Evolutionary conservation across 1,140 invertebrate species (phyloP).

Genomic region (Phocides pigmalion): DNA sequence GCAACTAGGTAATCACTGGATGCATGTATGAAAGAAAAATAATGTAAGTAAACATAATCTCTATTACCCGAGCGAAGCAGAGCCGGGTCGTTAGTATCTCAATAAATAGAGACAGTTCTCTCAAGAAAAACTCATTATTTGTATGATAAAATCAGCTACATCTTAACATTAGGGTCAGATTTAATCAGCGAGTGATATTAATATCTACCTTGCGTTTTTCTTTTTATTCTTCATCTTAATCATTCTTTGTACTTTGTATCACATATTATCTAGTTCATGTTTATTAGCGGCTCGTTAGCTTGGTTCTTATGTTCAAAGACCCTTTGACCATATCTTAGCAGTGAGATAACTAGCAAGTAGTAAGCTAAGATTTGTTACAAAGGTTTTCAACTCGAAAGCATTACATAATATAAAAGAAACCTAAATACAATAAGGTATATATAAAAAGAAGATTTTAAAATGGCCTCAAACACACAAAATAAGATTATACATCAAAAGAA

Average conservation of each 20-base stretch:
- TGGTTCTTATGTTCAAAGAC: not conserved
- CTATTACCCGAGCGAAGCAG: too few species aligned
- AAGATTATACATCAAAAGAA: too few species aligned
- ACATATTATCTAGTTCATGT: not conserved
- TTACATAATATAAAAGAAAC: too few species aligned
- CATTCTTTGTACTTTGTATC: constrained; percentile 9
- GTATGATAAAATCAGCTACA: not conserved
- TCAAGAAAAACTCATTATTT: not conserved
- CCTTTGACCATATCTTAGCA: not conserved
- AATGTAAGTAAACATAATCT: too few species aligned
- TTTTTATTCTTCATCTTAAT: not conserved
- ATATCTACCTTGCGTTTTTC: not conserved
- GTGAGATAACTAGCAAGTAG: not conserved
- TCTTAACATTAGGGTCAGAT: constrained; percentile 15
- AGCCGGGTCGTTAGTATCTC: too few species aligned
- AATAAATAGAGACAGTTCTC: not conserved
- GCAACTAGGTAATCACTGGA: too few species aligned
- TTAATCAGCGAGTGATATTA: constrained; percentile 19
- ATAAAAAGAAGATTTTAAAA: too few species aligned
- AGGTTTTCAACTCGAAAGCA: too few species aligned
- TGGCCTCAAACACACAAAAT: too few species aligned
- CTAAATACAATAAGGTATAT: too few species aligned
- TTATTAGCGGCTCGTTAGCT: not conserved
- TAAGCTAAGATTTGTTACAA: too few species aligned
- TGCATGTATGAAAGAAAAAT: too few species aligned